phyloP scores from a whole-genome alignment of 1,140 invertebrate genomes.

The Mylabris phalerata region DNA sequence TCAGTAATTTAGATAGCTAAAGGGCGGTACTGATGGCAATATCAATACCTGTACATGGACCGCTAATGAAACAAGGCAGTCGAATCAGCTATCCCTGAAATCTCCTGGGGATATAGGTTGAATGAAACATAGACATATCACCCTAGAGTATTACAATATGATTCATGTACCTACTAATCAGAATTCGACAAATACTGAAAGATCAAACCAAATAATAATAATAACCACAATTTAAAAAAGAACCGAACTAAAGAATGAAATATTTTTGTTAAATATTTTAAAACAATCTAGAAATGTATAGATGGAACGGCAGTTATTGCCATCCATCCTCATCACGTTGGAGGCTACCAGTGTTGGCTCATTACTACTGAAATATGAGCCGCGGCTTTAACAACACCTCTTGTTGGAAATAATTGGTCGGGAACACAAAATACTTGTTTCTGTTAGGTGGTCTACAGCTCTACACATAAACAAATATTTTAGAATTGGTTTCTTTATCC shows the following conservation, averaged over 20 bases:
- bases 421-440: constrained; percentile 35
- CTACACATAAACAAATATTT: constrained; percentile 19
- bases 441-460: constrained; percentile 29
- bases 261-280: constrained; percentile 7
- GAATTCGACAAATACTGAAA: not conserved
- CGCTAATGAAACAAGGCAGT: constrained; percentile 27
- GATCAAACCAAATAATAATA: no score
- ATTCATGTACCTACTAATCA: not conserved
- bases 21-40: constrained; percentile 21
- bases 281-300: constrained; percentile 6
- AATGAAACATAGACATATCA: constrained; percentile 3
- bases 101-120: constrained; percentile 15
- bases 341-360: constrained; percentile 34
- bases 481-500: constrained; percentile 13
- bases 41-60: constrained; percentile 24
- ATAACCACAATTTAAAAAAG: not conserved
- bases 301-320: constrained; percentile 7
- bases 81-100: constrained; percentile 19
- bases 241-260: constrained; percentile 8
- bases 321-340: constrained; percentile 30
- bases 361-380: constrained; percentile 36
- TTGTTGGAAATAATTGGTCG: constrained; percentile 36
- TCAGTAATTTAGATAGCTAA: constrained; percentile 24
- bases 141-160: constrained; percentile 1
- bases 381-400: constrained; percentile 36